Evolutionary conservation across 2,113 vertebrate species (phyloP), one percentile per base, ranked within the genome.

Genomic region (Lethenteron reissneri): DNA sequence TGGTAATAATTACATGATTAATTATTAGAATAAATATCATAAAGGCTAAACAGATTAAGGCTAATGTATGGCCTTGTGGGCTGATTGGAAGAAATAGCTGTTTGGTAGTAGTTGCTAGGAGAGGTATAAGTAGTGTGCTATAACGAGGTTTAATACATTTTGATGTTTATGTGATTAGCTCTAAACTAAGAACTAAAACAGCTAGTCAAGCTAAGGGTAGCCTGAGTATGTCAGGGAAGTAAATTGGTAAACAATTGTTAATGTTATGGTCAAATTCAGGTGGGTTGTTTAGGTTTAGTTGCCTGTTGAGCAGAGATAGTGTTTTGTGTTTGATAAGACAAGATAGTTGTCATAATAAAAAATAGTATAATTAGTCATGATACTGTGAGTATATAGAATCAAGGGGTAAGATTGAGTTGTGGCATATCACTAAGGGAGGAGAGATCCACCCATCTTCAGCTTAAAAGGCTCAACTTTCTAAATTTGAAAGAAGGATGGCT

Each of bases 401-500:
- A 76, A 1, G 77, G 74, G 41, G 71, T 8, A 8, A 75, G 76
- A 56, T 78, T 73, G 2, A 76, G 59, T 68, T 78, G 77, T 1
- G 76, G 77, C 77, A 78, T 77, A 21, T 75, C 74, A 70, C 75
- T 57, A 68, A 62, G 75, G 75, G 76, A 74, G 75, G 73, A 59
- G 72, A 77, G 1, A 77, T 70, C 72, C 25, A 41, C 41, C 12
- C 71, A 17, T 74, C 56, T 78, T 76, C 72, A 76, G 75, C 75
- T 78, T 78, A 78, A 78, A 76, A 78, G 77, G 75, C 76, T 76
- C 73, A 76, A n/a, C 57, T 64, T 70, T 77, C 75, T 12, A 78
- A 76, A 69, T 74, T 72, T 73, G 72, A 6, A 5, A 78, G 57
- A 1, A 75, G 74, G 0, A 76, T 72, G 3, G 75, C 71, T 76